Evolutionary conservation across 2,113 vertebrate species (phyloP).

Genomic region (Rynchops niger): DNA sequence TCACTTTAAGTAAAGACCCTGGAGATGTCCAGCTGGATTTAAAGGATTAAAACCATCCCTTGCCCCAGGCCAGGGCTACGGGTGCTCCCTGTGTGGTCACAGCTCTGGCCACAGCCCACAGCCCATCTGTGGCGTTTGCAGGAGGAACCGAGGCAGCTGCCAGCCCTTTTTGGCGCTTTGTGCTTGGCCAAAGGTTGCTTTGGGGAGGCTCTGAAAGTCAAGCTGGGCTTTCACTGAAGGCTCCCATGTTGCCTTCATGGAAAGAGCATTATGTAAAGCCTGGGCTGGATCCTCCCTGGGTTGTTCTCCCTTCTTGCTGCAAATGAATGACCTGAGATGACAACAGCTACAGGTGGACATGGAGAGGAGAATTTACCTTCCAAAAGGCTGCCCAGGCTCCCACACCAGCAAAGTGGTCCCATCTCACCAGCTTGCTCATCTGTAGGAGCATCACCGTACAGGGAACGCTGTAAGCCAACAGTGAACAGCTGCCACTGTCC

Average conservation of each 20-base stretch:
- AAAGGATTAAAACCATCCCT: neutral
- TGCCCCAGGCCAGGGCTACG: neutral
- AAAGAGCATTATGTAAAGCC: neutral
- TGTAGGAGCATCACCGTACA: neutral
- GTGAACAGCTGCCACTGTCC: neutral
- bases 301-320: neutral
- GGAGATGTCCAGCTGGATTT: neutral
- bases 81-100: neutral
- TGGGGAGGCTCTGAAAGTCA: neutral
- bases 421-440: neutral
- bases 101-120: neutral
- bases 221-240: neutral
- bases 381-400: neutral
- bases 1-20: neutral
- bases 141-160: neutral
- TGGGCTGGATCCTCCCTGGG: neutral
- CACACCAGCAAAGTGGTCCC: neutral
- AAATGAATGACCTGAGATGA: neutral
- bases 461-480: neutral
- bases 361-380: neutral
- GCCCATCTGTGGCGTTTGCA: accelerated
- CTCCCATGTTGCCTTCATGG: accelerated
- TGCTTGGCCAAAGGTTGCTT: neutral
- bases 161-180: neutral
- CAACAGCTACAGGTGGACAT: neutral